Percentiles rank a stretch among this genome's conserved stretches.
Conservation (phyloP, 2,113 vertebrate species). For the Dipodomys ordii region DNA sequence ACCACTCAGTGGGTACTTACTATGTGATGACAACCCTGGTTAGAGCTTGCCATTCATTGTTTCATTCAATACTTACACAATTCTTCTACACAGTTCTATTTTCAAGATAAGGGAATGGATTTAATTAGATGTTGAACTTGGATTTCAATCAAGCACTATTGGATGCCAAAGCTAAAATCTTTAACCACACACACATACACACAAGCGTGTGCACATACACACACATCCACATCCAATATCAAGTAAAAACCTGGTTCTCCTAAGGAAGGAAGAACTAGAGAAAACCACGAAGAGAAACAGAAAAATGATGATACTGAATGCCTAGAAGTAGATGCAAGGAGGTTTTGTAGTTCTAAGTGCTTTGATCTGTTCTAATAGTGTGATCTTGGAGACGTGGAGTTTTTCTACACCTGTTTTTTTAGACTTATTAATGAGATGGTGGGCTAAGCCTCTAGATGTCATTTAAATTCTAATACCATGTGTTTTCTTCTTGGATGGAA, state of each 20-base stretch:
- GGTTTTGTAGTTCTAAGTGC: neutral
- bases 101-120: slow-evolving; percentile 53
- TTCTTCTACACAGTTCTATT: slow-evolving; percentile 34
- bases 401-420: neutral
- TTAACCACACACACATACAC: neutral
- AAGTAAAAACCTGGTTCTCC: slow-evolving; percentile 42
- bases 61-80: slow-evolving; percentile 62
- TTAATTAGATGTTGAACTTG: slow-evolving; percentile 52
- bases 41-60: slow-evolving; percentile 60
- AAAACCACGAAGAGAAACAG: slow-evolving; percentile 4
- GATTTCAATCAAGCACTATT: slow-evolving; percentile 52
- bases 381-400: neutral
- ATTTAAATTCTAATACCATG: slow-evolving; percentile 18
- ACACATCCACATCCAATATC: neutral
- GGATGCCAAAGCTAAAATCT: slow-evolving; percentile 46
- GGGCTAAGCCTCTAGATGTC: slow-evolving; percentile 12
- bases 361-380: neutral
- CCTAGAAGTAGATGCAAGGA: neutral
- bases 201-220: neutral
- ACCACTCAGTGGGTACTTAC: slow-evolving; percentile 66
- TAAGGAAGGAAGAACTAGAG: slow-evolving; percentile 8
- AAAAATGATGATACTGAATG: slow-evolving; percentile 40
- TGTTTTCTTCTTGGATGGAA: slow-evolving; percentile 24
- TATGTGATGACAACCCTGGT: slow-evolving; percentile 58
- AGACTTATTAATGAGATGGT: neutral